Conservation (phyloP, 2,113 vertebrate species). For the Austrofundulus limnaeus region DNA sequence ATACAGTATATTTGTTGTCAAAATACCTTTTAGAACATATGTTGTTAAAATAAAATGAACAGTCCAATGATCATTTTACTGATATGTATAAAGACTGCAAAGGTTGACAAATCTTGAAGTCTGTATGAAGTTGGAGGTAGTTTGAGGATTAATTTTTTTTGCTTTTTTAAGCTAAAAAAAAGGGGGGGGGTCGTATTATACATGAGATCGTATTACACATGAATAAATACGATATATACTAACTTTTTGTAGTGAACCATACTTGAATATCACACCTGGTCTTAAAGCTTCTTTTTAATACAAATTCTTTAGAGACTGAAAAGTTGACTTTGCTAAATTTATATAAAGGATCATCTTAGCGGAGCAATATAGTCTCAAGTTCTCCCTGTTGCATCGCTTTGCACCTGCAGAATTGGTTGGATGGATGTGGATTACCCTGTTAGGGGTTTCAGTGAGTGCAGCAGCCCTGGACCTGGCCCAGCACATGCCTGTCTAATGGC, state of each 20-base stretch:
- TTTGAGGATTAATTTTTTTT: no score
- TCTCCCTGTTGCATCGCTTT: conserved; percentile 62
- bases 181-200: no score
- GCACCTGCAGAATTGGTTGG: conserved; percentile 67
- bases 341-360: conserved; percentile 36
- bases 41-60: no score
- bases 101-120: no score
- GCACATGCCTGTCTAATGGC: conserved; percentile 76
- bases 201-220: no score
- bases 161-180: no score
- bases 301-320: conserved; percentile 12
- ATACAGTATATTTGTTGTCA: no score
- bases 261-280: conserved; percentile 1
- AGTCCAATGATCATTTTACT: no score
- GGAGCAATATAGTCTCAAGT: conserved; percentile 46
- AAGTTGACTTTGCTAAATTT: conserved; percentile 27
- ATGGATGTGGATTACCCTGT: conserved; percentile 64
- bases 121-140: no score
- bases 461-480: conserved; percentile 60
- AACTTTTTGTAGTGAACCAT: neutral
- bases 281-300: conserved; percentile 17
- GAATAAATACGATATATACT: no score
- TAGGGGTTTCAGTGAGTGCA: conserved; percentile 55
- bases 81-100: no score
- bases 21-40: no score